Evolutionary conservation across 2,113 vertebrate species (phyloP).

Genomic region (Gadus chalcogrammus): DNA sequence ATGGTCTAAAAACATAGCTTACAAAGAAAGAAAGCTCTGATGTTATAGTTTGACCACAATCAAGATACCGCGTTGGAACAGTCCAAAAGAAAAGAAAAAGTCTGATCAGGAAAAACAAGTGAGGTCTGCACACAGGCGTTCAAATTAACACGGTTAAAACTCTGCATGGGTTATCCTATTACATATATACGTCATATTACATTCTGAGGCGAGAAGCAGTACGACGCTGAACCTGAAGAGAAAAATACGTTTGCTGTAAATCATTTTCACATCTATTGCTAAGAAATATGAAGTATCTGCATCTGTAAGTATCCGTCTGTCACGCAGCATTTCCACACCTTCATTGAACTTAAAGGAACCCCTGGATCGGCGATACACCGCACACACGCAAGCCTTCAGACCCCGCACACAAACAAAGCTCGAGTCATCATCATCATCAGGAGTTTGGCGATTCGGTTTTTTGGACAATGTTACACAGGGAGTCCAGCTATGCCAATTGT

Average conservation of each 20-base stretch:
- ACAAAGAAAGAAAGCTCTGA: constrained; percentile 51
- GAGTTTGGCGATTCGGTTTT: neutral
- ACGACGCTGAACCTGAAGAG: no score
- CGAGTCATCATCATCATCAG: neutral
- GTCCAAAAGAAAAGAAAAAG: constrained; percentile 37
- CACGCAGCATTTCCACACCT: no score
- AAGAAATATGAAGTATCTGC: no score
- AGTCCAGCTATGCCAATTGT: constrained; percentile 28
- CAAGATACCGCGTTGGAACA: constrained; percentile 47
- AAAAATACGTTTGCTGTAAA: no score
- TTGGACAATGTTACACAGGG: neutral
- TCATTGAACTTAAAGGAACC: no score
- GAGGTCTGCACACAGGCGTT: neutral
- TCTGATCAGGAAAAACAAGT: constrained; percentile 30
- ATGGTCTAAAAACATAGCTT: constrained; percentile 60
- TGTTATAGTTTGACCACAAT: constrained; percentile 60
- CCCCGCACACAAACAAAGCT: no score
- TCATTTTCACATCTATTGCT: no score
- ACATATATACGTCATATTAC: constrained; percentile 9
- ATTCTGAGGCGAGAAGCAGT: neutral
- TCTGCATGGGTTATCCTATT: constrained; percentile 4
- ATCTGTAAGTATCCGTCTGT: no score
- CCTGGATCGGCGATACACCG: no score
- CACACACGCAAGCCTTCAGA: no score
- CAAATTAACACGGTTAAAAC: no score